Base-by-base conservation (phyloP, 2,797 vertebrate species). In the Dallia pectoralis region DNA sequence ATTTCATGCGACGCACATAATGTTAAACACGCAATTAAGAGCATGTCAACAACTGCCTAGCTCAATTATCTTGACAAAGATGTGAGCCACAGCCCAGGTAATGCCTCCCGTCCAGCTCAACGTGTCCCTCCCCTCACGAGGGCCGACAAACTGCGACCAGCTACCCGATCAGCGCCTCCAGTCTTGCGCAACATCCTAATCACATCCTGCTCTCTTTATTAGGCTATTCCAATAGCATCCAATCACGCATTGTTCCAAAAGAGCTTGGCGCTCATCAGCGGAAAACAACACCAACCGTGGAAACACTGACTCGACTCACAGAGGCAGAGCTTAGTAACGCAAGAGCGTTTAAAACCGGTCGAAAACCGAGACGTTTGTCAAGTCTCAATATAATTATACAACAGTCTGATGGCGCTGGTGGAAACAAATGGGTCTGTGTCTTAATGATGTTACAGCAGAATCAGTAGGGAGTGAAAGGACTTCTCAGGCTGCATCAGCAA, bases 11-110 rank as follows among this genome's bases (percentile, higher is more conserved):
- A 74, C 72, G 72, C 76, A 76, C 74, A 75, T 80, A 76, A 89
- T 80, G 86, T 87, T 86, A 89, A 85, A 87, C 80, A 82, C 74
- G 71, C 78, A 85, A 90, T 89, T 85, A 87, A 76, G 74, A 82
- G 74, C 75, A 73, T 79, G 74, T 84, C 80, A 84, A 78, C 84
- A 86, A 77, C 82, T 77, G 85, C 76, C 87, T 71, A 68, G 81
- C 77, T 79, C 78, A 71, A 86, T 88, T 86, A 85, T 69, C 70
- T 25, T 71, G 76, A 82, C 66, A 56, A 65, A 82, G 72, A 73
- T 12, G 5, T 70, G 69, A 30, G 61, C 29, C 22, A 30, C 19
- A 72, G 49, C 71, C 4, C 30, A 49, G 73, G 70, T 49, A 70
- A 75, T 65, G 67, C 70, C 67, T 72, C 30, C 69, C 64, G 74